Conservation (phyloP, 1,140 invertebrate species). For the Drosophila melanica region DNA sequence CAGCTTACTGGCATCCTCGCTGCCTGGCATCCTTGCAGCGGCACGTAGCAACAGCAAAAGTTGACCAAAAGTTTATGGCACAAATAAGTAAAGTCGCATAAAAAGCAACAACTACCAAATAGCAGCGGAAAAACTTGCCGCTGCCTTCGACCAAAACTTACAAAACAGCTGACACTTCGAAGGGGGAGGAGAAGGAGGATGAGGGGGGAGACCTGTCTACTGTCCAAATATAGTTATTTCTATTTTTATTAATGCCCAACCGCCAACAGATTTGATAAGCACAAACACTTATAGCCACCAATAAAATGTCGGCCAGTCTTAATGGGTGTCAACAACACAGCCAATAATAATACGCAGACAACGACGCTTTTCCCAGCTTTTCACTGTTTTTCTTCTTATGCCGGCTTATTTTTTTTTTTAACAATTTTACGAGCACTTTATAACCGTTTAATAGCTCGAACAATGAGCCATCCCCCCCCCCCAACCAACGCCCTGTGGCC, state of each 20-base stretch:
- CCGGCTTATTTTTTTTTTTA: conserved; percentile 35
- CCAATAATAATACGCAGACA: conserved; percentile 67
- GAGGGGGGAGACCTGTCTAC: neutral
- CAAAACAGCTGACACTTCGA: conserved; percentile 45
- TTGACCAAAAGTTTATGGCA: conserved; percentile 65
- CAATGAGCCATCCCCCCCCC: conserved; percentile 52
- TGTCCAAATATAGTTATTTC: conserved; percentile 43
- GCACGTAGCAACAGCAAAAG: conserved; percentile 48
- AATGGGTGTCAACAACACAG: conserved; percentile 73
- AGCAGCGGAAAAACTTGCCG: conserved; percentile 48
- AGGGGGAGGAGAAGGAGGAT: neutral
- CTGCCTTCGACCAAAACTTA: conserved; percentile 44
- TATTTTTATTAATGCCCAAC: conserved; percentile 71
- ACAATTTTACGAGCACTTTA: conserved; percentile 80
- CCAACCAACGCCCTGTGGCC: conserved; percentile 9
- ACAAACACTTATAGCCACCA: conserved; percentile 68
- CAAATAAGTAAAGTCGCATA: conserved; percentile 64
- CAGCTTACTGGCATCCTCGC: neutral
- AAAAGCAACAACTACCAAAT: conserved; percentile 46
- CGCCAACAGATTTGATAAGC: conserved; percentile 76
- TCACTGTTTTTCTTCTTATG: neutral
- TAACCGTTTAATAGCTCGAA: conserved; percentile 78
- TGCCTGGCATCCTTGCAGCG: conserved; percentile 24
- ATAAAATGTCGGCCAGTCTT: conserved; percentile 77
- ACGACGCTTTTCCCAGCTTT: neutral